Evolutionary conservation across 2,113 vertebrate genomes (phyloP).

Genomic region (Syrrhaptes paradoxus): DNA sequence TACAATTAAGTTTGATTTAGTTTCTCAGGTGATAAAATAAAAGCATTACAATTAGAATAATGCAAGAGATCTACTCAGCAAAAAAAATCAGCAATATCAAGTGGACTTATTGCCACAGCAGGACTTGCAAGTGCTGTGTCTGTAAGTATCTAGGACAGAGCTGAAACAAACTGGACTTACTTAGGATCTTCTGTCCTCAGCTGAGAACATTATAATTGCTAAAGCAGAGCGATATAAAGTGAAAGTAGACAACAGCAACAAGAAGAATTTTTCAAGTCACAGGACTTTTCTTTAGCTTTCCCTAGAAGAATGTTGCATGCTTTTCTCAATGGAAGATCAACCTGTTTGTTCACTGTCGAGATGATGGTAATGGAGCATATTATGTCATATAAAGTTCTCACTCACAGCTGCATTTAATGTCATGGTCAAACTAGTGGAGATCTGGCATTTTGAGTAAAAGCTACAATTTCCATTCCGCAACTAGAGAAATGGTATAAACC

Average conservation of each 20-base stretch:
- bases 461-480: background rate
- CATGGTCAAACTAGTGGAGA: background rate
- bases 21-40: background rate
- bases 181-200: background rate
- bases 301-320: background rate
- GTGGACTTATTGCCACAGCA: background rate
- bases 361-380: background rate
- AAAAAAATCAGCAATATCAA: background rate
- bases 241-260: background rate
- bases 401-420: background rate
- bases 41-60: background rate
- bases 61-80: background rate
- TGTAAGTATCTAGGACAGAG: background rate
- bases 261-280: background rate
- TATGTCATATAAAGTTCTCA: background rate
- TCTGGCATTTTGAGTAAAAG: background rate
- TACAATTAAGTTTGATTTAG: background rate
- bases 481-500: background rate
- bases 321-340: background rate
- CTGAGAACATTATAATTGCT: background rate
- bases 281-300: background rate
- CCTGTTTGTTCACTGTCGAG: background rate
- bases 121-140: background rate
- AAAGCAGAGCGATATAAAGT: background rate
- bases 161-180: background rate